Evolutionary conservation across 2,797 vertebrate genomes (phyloP).

Genomic region (Sebastes alutus): DNA sequence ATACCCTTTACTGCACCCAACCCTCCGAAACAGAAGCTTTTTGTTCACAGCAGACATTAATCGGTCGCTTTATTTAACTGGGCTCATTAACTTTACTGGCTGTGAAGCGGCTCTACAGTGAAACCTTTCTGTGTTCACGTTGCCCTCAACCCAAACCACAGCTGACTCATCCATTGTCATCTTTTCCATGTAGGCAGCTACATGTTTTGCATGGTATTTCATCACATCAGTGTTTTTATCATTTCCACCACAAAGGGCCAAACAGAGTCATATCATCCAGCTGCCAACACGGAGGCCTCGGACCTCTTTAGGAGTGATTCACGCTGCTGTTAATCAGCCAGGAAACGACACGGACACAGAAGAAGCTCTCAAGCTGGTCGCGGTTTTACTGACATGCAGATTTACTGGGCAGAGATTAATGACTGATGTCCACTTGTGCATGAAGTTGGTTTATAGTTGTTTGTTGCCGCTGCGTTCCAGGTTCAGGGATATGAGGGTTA

Average conservation of each 20-base stretch:
- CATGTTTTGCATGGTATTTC: not conserved
- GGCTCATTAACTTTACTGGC: not conserved
- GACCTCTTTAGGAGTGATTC: slow-evolving; percentile 6
- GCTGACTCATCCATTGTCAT: slow-evolving; percentile 10
- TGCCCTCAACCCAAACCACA: not conserved
- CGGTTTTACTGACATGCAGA: not conserved
- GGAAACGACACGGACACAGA: not conserved
- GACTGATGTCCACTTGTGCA: not conserved
- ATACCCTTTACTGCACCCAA: not conserved
- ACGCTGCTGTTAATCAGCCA: not conserved
- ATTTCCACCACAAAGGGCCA: not conserved
- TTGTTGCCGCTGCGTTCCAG: not conserved
- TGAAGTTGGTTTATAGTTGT: not conserved
- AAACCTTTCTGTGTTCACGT: not conserved
- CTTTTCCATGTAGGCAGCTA: not conserved
- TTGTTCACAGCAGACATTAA: not conserved
- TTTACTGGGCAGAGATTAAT: not conserved
- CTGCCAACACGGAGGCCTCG: not conserved
- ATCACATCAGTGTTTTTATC: slow-evolving; percentile 7
- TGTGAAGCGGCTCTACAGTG: not conserved
- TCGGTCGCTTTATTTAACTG: not conserved
- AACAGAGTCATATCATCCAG: not conserved
- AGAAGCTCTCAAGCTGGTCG: not conserved
- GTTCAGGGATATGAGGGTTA: not conserved
- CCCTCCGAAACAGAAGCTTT: not conserved